A percentile compares a stretch with the other conserved stretches of the same genome.
These are phyloP conservation scores for Channa striata DNA, from an alignment of 2,797 vertebrate genomes.

Conservation along the genomic window DNA sequence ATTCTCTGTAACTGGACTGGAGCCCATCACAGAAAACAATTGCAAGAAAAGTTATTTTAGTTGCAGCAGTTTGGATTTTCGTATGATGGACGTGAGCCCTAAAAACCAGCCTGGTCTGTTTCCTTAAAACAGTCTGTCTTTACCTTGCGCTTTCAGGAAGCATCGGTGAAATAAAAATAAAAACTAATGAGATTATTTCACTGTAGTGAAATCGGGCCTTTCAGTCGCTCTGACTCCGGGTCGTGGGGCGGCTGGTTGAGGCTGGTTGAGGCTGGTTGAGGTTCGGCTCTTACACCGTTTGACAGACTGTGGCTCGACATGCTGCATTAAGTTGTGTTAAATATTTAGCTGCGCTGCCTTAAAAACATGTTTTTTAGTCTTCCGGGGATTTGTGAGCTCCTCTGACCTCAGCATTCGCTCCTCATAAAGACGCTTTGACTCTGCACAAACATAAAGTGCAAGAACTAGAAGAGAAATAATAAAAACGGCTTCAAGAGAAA, in stretches of 20 bases:
- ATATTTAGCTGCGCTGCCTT: slow-evolving; percentile 55
- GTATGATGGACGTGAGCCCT: no score
- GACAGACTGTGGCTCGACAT: slow-evolving; percentile 45
- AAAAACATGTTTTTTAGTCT: slow-evolving; percentile 48
- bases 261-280: not conserved
- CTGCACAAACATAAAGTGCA: not conserved
- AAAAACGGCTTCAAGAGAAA: slow-evolving; percentile 11
- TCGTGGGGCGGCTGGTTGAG: slow-evolving; percentile 4
- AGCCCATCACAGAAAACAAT: no score
- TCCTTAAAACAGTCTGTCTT: no score
- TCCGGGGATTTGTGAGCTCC: slow-evolving; percentile 25
- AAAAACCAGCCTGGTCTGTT: no score
- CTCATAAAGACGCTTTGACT: slow-evolving; percentile 24
- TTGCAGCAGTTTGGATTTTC: no score
- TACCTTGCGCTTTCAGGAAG: no score
- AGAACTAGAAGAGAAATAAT: not conserved
- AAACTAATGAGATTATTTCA: no score
- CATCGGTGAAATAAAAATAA: no score
- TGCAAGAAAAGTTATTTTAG: no score
- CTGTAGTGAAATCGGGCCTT: slow-evolving; percentile 8
- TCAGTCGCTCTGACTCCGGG: not conserved
- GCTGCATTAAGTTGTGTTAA: slow-evolving; percentile 61
- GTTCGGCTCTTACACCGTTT: slow-evolving; percentile 16
- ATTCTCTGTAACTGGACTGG: no score
- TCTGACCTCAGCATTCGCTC: slow-evolving; percentile 17